Evolutionary conservation across 1,140 invertebrate species (phyloP).

Genomic region (Trachelipus rathkii): DNA sequence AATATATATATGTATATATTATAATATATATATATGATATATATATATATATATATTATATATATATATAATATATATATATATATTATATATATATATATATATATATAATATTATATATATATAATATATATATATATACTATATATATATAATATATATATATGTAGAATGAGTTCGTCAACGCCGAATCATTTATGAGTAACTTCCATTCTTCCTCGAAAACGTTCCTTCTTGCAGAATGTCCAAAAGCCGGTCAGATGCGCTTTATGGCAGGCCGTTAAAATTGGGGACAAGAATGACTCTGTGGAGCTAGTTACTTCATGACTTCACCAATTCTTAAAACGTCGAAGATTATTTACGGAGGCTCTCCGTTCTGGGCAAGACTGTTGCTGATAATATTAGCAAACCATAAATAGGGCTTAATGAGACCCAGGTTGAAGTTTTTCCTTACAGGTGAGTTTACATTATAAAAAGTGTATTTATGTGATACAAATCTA

Average conservation of each 20-base stretch:
- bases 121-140: no score
- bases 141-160: no score
- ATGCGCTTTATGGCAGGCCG: conserved; percentile 64
- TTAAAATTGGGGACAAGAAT: conserved; percentile 48
- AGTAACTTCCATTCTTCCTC: conserved; percentile 74
- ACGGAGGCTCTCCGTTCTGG: conserved; percentile 67
- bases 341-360: conserved; percentile 74
- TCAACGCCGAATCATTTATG: conserved; percentile 60
- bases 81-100: no score
- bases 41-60: no score
- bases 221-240: conserved; percentile 69
- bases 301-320: conserved; percentile 62
- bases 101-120: no score
- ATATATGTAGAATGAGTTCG: conserved; percentile 34
- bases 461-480: no score
- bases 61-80: no score
- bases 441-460: conserved; percentile 83
- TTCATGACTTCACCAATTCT: conserved; percentile 87
- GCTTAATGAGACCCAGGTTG: conserved; percentile 53
- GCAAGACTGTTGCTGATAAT: conserved; percentile 68
- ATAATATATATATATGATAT: no score
- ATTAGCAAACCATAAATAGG: conserved; percentile 66
- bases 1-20: no score
- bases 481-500: no score
- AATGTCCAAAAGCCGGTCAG: conserved; percentile 75